Percentiles rank a stretch among this genome's conserved stretches.
phyloP scores from a whole-genome alignment of 2,888 invertebrate genomes.

The Caenorhabditis sp. region DNA sequence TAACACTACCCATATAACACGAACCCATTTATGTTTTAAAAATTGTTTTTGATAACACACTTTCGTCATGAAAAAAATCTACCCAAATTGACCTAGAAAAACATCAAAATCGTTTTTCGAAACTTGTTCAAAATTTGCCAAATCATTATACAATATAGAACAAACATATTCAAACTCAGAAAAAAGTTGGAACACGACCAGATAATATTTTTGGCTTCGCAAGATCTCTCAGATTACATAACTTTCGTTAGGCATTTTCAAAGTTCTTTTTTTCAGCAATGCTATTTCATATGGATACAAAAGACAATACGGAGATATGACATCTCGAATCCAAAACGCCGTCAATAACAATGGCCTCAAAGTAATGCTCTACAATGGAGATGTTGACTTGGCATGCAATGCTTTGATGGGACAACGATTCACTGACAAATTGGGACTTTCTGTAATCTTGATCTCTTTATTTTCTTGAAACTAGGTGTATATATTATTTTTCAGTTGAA shows the following conservation, averaged over 20 bases:
- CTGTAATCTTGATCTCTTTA: conserved; percentile 17
- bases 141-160: too few species aligned
- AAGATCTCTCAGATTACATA: not conserved
- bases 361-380: conserved; percentile 60
- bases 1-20: too few species aligned
- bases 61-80: too few species aligned
- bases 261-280: conserved; percentile 42
- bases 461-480: not conserved
- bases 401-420: conserved; percentile 54
- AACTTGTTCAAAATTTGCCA: too few species aligned
- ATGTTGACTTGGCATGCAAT: conserved; percentile 61
- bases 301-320: conserved; percentile 57
- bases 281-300: conserved; percentile 53
- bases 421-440: conserved; percentile 47
- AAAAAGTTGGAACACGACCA: too few species aligned
- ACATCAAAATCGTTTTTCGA: too few species aligned
- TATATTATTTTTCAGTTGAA: conserved; percentile 28
- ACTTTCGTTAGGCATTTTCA: not conserved
- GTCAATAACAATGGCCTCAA: conserved; percentile 42
- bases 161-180: too few species aligned
- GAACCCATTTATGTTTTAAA: too few species aligned
- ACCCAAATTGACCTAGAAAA: too few species aligned
- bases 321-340: conserved; percentile 53
- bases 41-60: too few species aligned
- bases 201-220: not conserved